phyloP scores from a whole-genome alignment of 1,140 invertebrate species.

The Campoletis sonorensis region DNA sequence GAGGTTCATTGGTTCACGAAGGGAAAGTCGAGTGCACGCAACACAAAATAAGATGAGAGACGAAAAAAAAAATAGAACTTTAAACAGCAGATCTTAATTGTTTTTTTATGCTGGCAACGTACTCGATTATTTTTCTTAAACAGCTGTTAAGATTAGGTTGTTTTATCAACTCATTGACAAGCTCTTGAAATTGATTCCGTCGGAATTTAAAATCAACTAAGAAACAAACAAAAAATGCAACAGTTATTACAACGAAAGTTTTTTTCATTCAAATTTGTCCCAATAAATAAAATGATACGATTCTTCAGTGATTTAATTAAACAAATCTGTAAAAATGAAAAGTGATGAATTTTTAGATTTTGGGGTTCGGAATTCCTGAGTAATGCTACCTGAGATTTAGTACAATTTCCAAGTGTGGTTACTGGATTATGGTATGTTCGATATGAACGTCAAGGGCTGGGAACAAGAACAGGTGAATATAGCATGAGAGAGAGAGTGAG shows the following conservation, averaged over 20 bases:
- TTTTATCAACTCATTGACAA: not conserved
- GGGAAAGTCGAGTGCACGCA: conserved; percentile 1
- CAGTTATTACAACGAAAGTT: too few species aligned
- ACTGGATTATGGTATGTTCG: not conserved
- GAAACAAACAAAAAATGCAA: too few species aligned
- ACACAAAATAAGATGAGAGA: not conserved
- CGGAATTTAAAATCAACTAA: too few species aligned
- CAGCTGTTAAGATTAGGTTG: not conserved
- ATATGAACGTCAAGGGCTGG: not conserved
- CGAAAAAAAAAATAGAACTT: not conserved
- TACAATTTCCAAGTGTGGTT: not conserved
- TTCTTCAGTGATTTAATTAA: too few species aligned
- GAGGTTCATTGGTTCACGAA: conserved; percentile 24
- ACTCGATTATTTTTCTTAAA: not conserved
- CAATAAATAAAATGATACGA: too few species aligned
- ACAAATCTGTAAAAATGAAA: not conserved
- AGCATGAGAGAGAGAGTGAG: not conserved
- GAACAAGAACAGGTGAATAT: not conserved
- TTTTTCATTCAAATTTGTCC: too few species aligned
- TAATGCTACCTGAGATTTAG: not conserved
- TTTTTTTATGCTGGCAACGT: not conserved
- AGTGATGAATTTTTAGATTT: not conserved
- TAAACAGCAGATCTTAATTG: conserved; percentile 12
- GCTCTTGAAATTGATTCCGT: too few species aligned
- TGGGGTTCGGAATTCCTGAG: not conserved